Evolutionary conservation across 2,113 vertebrate genomes (phyloP).

Genomic region (Chamaetylas fuelleborni): DNA sequence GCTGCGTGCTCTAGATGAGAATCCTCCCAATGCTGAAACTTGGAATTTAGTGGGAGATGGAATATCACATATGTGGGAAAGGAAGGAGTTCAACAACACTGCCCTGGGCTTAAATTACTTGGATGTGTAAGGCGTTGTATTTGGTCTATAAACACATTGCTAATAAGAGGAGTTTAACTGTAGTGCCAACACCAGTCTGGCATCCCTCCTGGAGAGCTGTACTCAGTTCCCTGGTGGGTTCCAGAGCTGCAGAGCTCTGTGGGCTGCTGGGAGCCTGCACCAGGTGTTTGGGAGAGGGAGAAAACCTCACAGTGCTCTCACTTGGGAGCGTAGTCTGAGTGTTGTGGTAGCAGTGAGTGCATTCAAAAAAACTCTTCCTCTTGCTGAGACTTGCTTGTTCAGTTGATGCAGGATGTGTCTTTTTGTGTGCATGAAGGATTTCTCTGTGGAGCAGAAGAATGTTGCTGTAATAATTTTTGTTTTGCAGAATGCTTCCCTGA

Average conservation of each 20-base stretch:
- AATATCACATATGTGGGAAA: not conserved
- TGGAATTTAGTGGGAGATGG: not conserved
- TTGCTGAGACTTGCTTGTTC: constrained; percentile 28
- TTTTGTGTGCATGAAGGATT: not conserved
- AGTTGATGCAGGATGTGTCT: not conserved
- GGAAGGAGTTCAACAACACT: not conserved
- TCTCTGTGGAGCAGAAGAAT: constrained; percentile 5
- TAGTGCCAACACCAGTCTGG: not conserved
- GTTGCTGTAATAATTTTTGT: not conserved
- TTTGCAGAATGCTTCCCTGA: not conserved
- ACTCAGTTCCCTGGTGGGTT: not conserved
- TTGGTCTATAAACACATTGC: not conserved
- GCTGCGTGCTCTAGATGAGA: not conserved
- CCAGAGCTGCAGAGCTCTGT: not conserved
- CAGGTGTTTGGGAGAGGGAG: not conserved
- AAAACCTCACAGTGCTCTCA: not conserved
- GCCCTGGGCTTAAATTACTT: not conserved
- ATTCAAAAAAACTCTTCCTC: not conserved
- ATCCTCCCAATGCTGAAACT: not conserved
- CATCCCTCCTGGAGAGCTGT: not conserved
- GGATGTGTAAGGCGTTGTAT: not conserved
- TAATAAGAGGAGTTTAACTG: not conserved
- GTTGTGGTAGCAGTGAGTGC: not conserved
- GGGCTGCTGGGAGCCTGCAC: not conserved
- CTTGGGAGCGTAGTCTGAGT: not conserved